These are phyloP conservation scores for human DNA, from an alignment of 2,113 vertebrate species.

Conservation along the genomic window GRCh38 chr3:17133501-17134000, in stretches of 20 bases:
- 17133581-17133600: too few species aligned
- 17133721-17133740: neutral
- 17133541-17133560: neutral
- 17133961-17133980: neutral
- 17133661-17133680: neutral
- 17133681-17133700: neutral
- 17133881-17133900: neutral
- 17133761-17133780: neutral
- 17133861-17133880: neutral
- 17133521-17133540: neutral
- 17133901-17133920: neutral
- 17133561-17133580: neutral
- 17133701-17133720: neutral
- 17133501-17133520: neutral
- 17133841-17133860: too few species aligned
- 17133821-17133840: neutral
- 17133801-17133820: neutral
- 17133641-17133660: neutral
- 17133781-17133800: neutral
- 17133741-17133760: neutral
- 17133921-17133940: neutral
- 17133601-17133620: neutral
- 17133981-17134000: neutral
- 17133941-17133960: too few species aligned
- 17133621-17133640: neutral